These are phyloP conservation scores for Podarcis muralis DNA, from an alignment of 2,113 vertebrate species.

Conservation along the genomic window DNA sequence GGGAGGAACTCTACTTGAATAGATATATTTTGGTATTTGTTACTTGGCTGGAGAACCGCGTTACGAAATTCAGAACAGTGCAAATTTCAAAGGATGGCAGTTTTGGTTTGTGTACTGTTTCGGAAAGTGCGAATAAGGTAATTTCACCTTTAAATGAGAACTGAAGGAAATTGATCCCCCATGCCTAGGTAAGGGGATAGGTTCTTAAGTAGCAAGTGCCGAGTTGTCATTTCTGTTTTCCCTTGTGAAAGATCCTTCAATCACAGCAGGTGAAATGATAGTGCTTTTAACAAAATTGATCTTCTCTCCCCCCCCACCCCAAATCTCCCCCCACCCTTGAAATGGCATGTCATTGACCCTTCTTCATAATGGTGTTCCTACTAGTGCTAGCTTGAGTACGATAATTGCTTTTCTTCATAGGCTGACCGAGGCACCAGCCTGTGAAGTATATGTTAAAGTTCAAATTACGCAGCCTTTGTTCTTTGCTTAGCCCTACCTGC, in stretches of 20 bases:
- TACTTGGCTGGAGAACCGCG: too few species aligned
- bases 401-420: slow-evolving; percentile 73
- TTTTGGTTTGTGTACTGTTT: too few species aligned
- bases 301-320: slow-evolving; percentile 45
- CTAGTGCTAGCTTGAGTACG: slow-evolving; percentile 66
- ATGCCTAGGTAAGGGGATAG: not conserved
- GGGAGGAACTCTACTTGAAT: too few species aligned
- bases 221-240: slow-evolving; percentile 36
- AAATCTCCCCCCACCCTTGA: slow-evolving; percentile 55
- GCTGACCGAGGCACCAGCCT: slow-evolving; percentile 64
- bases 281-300: slow-evolving; percentile 76
- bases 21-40: too few species aligned
- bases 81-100: too few species aligned
- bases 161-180: too few species aligned
- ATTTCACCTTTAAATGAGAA: too few species aligned
- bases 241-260: slow-evolving; percentile 69
- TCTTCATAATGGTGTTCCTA: slow-evolving; percentile 58
- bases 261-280: slow-evolving; percentile 66
- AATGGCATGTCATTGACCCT: slow-evolving; percentile 50
- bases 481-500: slow-evolving; percentile 66
- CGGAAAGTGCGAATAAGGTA: too few species aligned
- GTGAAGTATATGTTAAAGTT: slow-evolving; percentile 75
- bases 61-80: too few species aligned
- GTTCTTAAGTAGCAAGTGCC: slow-evolving; percentile 52
- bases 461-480: slow-evolving; percentile 68